Evolutionary conservation across 64 coral and sea anemone species (phyloP).

Genomic region (Exaiptasia diaphana): DNA sequence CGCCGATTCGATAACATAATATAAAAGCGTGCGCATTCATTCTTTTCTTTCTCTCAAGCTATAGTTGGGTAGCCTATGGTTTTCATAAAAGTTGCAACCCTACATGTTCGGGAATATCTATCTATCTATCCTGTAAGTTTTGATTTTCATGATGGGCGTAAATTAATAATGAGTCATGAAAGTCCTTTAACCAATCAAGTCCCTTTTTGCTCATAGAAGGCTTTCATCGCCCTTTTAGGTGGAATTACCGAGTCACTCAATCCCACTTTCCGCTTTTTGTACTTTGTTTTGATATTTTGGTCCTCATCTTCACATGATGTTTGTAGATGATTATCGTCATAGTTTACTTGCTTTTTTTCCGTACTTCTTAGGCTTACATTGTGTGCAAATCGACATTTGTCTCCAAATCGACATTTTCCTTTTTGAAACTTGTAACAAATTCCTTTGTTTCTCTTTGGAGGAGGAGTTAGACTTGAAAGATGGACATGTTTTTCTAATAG

Average conservation of each 20-base stretch:
- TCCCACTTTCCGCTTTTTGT: slow-evolving; percentile 63
- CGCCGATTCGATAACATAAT: no score
- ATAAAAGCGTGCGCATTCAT: no score
- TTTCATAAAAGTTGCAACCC: no score
- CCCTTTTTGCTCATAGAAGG: slow-evolving; percentile 64
- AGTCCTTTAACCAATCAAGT: no score
- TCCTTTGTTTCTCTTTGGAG: slow-evolving; percentile 20
- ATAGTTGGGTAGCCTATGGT: no score
- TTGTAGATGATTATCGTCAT: not conserved
- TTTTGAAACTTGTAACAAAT: slow-evolving; percentile 88
- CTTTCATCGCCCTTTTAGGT: slow-evolving; percentile 68
- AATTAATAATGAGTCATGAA: no score
- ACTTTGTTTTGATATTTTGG: slow-evolving; percentile 11
- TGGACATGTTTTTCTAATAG: slow-evolving; percentile 80
- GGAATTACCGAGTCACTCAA: slow-evolving; percentile 77
- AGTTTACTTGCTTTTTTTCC: not conserved
- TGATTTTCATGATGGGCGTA: no score
- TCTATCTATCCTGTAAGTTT: no score
- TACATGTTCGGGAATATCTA: no score
- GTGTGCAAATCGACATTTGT: slow-evolving; percentile 75
- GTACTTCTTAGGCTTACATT: not conserved
- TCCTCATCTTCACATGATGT: slow-evolving; percentile 25
- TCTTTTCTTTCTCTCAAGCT: no score
- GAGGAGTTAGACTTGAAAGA: slow-evolving; percentile 30
- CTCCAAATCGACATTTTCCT: slow-evolving; percentile 78